A percentile compares a stretch with the other conserved stretches of the same genome.
phyloP scores from a whole-genome alignment of 2,797 vertebrate species.

The Cryptoblepharus egeriae region DNA sequence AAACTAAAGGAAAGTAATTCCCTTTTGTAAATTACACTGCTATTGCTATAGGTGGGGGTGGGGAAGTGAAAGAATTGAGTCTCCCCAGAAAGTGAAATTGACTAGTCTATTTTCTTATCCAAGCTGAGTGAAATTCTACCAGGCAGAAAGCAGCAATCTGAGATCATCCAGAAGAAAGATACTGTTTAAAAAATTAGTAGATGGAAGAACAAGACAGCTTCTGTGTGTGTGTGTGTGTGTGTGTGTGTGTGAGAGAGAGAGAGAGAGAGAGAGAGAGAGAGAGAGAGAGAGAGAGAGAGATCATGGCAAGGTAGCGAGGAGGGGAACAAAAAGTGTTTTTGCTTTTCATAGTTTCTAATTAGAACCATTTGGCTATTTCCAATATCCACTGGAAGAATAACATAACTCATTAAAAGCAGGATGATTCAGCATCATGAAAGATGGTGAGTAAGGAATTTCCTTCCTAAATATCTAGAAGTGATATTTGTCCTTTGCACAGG shows the following conservation, averaged over 20 bases:
- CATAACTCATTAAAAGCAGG: neutral
- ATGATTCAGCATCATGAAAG: neutral
- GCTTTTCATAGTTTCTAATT: neutral
- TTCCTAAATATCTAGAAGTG: neutral
- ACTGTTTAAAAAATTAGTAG: too few relatives aligned
- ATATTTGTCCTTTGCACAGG: neutral
- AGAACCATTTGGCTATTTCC: neutral
- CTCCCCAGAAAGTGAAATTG: conserved; percentile 1
- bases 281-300: too few relatives aligned
- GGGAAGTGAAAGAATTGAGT: neutral
- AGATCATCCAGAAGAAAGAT: neutral
- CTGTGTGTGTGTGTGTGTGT: too few relatives aligned
- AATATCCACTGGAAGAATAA: neutral
- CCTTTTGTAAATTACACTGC: conserved; percentile 25
- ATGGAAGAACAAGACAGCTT: too few relatives aligned
- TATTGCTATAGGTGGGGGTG: neutral
- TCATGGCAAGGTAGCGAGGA: too few relatives aligned
- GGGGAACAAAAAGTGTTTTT: neutral
- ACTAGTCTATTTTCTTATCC: conserved; percentile 15
- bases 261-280: too few relatives aligned
- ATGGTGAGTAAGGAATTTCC: neutral
- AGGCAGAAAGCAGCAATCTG: neutral
- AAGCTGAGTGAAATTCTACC: conserved; percentile 23
- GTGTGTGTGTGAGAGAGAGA: too few relatives aligned
- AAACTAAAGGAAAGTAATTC: neutral